Base-by-base conservation (phyloP, 1,140 invertebrate genomes). In the Cheumatopsyche charites region DNA sequence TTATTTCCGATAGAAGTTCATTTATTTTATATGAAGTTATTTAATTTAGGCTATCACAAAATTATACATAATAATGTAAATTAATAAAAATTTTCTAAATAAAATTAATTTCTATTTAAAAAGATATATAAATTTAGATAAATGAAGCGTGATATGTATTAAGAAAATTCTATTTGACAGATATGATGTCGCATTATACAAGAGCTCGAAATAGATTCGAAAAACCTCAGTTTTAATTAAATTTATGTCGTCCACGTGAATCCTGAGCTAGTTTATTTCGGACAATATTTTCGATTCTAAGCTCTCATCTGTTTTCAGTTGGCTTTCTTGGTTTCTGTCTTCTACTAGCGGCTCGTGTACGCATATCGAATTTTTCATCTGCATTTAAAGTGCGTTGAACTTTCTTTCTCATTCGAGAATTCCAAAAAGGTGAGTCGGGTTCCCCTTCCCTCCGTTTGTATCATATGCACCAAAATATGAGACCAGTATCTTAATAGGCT, bases 171-270 rank as follows among this genome's bases (percentile, higher is more conserved):
- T n/a, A n/a, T n/a, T n/a, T n/a, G n/a, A n/a, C n/a, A n/a, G n/a
- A n/a, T n/a, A n/a, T n/a, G n/a, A n/a, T n/a, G n/a, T n/a, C n/a
- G n/a, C n/a, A n/a, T n/a, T n/a, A n/a, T n/a, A n/a, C n/a, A n/a
- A n/a, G n/a, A n/a, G n/a, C n/a, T n/a, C n/a, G n/a, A n/a, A n/a
- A n/a, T 3, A 7, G 15, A 21, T 21, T 58, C 29, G 23, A 58
- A 58, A 58, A 58, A 21, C 19, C 15, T 6, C 43, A n/a, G 23
- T 25, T 65, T 74, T 71, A 74, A 71, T 74, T 68, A 68, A 74
- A 74, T 74, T 74, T 74, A 74, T 71, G 71, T 43, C 23, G 67
- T 71, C 41, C 73, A 47, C 62, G 43, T 67, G 58, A 47, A 21
- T n/a, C 6, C 26, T 13, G 23, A 62, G 17, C 61, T 41, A 7